These are phyloP conservation scores for Drosophila sulfurigaster DNA, from an alignment of 1,140 invertebrate genomes.

Conservation along the genomic window DNA sequence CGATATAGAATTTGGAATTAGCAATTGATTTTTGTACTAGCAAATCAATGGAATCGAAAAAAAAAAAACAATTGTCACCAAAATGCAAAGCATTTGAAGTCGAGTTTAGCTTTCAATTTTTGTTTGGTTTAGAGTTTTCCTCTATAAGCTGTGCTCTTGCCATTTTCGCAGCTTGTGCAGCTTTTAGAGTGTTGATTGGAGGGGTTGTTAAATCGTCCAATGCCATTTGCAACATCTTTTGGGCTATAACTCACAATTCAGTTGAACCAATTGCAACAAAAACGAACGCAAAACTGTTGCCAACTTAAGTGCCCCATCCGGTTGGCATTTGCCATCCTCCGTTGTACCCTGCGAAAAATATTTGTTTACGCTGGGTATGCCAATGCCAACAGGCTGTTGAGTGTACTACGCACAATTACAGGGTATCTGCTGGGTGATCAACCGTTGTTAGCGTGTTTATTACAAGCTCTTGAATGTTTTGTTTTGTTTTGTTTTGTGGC, in stretches of 20 bases:
- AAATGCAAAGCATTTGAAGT: no score
- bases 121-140: no score
- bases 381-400: background rate
- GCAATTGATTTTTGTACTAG: no score
- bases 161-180: no score
- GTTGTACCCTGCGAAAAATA: background rate
- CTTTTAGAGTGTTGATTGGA: background rate
- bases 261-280: slow-evolving; percentile 22
- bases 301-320: slow-evolving; percentile 44
- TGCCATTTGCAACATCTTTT: slow-evolving; percentile 18
- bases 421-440: slow-evolving; percentile 6
- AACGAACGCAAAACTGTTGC: slow-evolving; percentile 26
- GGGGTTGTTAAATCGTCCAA: background rate
- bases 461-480: slow-evolving; percentile 1
- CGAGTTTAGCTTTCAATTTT: no score
- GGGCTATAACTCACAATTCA: slow-evolving; percentile 27
- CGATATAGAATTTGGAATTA: no score
- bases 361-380: background rate
- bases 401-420: background rate
- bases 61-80: no score
- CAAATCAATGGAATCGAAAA: no score
- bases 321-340: slow-evolving; percentile 4
- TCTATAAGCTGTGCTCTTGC: no score
- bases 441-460: background rate
- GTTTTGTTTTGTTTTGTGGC: background rate